phyloP scores from a whole-genome alignment of 2,888 invertebrate species.

The Pterobdella sp. region DNA sequence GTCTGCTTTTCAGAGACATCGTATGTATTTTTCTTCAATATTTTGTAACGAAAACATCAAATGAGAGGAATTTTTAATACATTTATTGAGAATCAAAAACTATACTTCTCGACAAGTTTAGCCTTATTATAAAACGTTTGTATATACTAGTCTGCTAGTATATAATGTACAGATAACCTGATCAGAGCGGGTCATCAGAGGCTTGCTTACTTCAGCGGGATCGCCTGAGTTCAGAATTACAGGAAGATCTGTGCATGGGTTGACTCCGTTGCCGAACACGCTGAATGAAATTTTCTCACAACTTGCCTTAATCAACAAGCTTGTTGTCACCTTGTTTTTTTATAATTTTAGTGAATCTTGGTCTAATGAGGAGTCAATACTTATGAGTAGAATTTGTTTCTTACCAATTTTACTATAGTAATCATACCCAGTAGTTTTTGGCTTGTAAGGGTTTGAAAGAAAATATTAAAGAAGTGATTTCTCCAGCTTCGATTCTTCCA shows the following conservation, averaged over 20 bases:
- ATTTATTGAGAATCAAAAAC: too few relatives aligned
- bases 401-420: not conserved
- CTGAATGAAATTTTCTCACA: not conserved
- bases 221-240: not conserved
- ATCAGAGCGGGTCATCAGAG: not conserved
- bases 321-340: not conserved
- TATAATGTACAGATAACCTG: not conserved
- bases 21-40: too few relatives aligned
- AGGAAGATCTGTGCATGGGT: not conserved
- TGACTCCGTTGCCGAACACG: not conserved
- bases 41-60: too few relatives aligned
- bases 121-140: too few relatives aligned
- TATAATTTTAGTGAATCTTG: not conserved
- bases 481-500: not conserved
- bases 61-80: too few relatives aligned
- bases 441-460: constrained; percentile 1
- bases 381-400: not conserved
- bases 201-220: not conserved
- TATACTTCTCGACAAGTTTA: too few relatives aligned
- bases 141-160: not conserved
- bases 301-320: not conserved
- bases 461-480: not conserved
- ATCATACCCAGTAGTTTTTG: not conserved
- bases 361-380: not conserved
- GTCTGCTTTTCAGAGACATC: too few relatives aligned